A percentile compares a stretch with the other conserved stretches of the same genome.
These are phyloP conservation scores for Bufo gargarizans DNA, from an alignment of 2,113 vertebrate genomes.

Conservation along the genomic window DNA sequence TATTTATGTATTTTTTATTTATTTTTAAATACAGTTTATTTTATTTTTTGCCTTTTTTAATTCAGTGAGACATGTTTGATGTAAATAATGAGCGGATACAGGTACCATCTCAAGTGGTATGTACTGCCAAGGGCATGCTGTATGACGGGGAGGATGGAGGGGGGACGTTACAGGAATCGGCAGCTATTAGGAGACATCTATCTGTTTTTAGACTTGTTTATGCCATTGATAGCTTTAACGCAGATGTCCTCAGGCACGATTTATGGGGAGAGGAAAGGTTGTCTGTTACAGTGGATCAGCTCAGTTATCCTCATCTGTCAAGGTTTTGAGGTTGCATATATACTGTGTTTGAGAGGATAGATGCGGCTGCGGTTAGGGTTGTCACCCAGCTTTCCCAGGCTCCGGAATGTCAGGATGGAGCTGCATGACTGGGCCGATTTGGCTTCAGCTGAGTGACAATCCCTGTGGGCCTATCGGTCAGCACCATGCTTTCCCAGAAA, in stretches of 20 bases:
- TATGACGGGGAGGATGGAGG: not conserved
- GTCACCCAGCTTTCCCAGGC: not conserved
- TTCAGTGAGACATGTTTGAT: not conserved
- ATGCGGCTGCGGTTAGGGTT: not conserved
- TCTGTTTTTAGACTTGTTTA: constrained; percentile 36
- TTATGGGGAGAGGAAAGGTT: constrained; percentile 25
- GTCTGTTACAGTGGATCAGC: constrained; percentile 42
- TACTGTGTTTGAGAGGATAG: not conserved
- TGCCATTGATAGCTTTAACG: constrained; percentile 45
- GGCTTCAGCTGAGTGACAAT: not conserved
- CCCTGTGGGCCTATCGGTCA: not conserved
- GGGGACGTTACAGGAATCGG: constrained; percentile 15
- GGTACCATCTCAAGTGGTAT: constrained; percentile 41
- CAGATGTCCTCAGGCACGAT: constrained; percentile 36
- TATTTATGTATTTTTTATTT: not conserved
- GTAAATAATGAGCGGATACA: constrained; percentile 17
- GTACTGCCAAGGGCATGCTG: constrained; percentile 40
- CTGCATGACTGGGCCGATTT: no score
- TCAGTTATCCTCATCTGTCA: constrained; percentile 30
- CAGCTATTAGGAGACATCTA: constrained; percentile 40
- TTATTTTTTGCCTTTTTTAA: not conserved
- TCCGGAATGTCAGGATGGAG: not conserved
- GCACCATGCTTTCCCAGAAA: not conserved
- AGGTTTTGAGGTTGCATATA: not conserved
- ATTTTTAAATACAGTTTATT: not conserved